Evolutionary conservation across 2,113 vertebrate genomes (phyloP), one percentile per base, ranked within the genome.

Genomic region (Channa argus): DNA sequence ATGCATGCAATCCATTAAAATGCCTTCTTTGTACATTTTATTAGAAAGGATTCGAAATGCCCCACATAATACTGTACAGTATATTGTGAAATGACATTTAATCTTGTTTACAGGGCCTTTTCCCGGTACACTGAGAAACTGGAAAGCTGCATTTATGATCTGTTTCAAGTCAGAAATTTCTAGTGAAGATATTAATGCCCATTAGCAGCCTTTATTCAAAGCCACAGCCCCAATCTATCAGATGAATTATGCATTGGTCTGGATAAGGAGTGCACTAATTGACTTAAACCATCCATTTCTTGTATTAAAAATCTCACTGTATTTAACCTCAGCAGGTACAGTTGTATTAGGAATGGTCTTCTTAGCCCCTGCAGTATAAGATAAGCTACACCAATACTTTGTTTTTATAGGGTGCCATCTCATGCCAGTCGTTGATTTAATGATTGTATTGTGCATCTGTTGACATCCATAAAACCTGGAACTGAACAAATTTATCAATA

Each of bases 161-260:
- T 63, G 45, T 63, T 84, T 71, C 33, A 63, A 79, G 80, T 80
- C 65, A 58, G 47, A 84, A 71, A 65, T 53, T 75, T 53, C 15
- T 72, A 44, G 74, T 24, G 51, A 83, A 80, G 71, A 89, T 92
- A 90, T 90, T 82, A 90, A 74, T 73, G 58, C 37, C 87, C 86
- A 93, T 93, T 93, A 91, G 79, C 65, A 51, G 79, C 85, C 88
- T 87, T 93, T 80, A 72, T 89, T 91, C 87, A 90, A 92, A 91
- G 84, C 87, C 87, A 87, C 86, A 90, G 83, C 74, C 78, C 72
- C 77, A 84, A 84, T 93, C 85, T 92, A 88, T 88, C 91, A 76
- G 64, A 92, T 92, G 73, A 92, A 92, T 94, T 87, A 93, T 95
- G 88, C 90, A 95, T 92, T 80, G 86, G 87, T 90, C 85, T 92